Evolutionary conservation across 2,113 vertebrate species (phyloP).

Genomic region (Halichoeres trimaculatus): DNA sequence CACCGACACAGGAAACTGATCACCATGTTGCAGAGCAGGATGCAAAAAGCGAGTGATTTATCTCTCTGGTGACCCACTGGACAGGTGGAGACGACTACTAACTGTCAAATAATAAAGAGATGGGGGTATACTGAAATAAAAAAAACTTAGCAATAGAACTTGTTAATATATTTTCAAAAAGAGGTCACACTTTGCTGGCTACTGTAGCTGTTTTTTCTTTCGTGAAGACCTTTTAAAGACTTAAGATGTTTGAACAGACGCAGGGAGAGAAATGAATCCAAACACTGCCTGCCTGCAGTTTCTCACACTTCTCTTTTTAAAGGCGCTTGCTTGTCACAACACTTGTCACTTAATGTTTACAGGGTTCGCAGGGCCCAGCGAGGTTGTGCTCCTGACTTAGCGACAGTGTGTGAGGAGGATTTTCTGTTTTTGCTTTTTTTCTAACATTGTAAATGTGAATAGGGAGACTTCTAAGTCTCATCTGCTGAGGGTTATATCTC

Average conservation of each 20-base stretch:
- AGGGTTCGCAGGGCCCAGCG: conserved; percentile 53
- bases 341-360: conserved; percentile 79
- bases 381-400: conserved; percentile 65
- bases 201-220: conserved; percentile 47
- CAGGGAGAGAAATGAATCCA: conserved; percentile 57
- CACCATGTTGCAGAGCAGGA: conserved; percentile 67
- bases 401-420: conserved; percentile 50
- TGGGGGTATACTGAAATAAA: conserved; percentile 25
- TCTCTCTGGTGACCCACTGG: conserved; percentile 54
- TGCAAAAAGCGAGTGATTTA: conserved; percentile 62
- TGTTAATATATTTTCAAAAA: conserved; percentile 56
- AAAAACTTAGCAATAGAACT: conserved; percentile 37
- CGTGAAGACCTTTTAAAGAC: conserved; percentile 70
- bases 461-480: conserved; percentile 57
- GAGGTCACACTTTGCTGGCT: conserved; percentile 31
- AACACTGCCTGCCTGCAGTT: conserved; percentile 70
- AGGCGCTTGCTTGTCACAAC: conserved; percentile 74
- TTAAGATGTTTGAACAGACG: conserved; percentile 52
- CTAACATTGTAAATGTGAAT: conserved; percentile 67
- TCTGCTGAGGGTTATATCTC: conserved; percentile 46
- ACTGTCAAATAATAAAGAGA: conserved; percentile 44
- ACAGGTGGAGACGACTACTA: conserved; percentile 56
- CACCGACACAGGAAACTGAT: conserved; percentile 75
- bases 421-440: conserved; percentile 16
- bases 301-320: conserved; percentile 68